phyloP scores from a whole-genome alignment of 2,113 vertebrate species.

The Reinhardtius hippoglossoides region DNA sequence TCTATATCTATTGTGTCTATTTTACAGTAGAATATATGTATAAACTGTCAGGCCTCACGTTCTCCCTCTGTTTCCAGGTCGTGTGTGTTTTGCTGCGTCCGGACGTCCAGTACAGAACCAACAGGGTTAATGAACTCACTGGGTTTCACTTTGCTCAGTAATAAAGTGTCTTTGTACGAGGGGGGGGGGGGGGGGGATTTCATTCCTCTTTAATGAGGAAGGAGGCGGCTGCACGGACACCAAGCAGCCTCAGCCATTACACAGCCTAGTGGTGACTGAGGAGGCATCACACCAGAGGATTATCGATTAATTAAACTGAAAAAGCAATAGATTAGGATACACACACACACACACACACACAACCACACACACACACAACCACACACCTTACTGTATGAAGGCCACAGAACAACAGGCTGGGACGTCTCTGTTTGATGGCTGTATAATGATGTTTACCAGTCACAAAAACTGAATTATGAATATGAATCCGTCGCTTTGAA shows the following conservation, averaged over 20 bases:
- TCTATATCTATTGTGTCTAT: too few relatives aligned
- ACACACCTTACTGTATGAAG: not conserved
- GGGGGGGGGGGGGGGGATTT: not conserved
- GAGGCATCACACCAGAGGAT: not conserved
- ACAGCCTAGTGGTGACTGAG: not conserved
- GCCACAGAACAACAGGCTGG: too few relatives aligned
- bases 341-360: not conserved
- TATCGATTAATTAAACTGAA: not conserved
- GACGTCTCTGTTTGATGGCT: slow-evolving; percentile 1
- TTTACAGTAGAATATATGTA: too few relatives aligned
- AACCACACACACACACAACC: too few relatives aligned
- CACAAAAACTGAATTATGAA: not conserved
- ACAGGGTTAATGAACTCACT: too few relatives aligned
- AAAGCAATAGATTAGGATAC: not conserved
- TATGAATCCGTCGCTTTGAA: slow-evolving; percentile 9
- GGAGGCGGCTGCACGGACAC: not conserved
- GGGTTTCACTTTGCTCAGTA: too few relatives aligned
- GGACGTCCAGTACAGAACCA: too few relatives aligned
- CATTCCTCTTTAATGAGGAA: not conserved
- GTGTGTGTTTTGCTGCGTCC: too few relatives aligned
- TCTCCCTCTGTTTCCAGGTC: too few relatives aligned
- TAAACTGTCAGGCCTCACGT: too few relatives aligned
- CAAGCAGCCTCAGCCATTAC: not conserved
- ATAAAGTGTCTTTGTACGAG: too few relatives aligned
- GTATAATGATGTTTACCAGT: slow-evolving; percentile 29